phyloP scores from a whole-genome alignment of 2,113 vertebrate species.

The Nothoprocta pentlandii region DNA sequence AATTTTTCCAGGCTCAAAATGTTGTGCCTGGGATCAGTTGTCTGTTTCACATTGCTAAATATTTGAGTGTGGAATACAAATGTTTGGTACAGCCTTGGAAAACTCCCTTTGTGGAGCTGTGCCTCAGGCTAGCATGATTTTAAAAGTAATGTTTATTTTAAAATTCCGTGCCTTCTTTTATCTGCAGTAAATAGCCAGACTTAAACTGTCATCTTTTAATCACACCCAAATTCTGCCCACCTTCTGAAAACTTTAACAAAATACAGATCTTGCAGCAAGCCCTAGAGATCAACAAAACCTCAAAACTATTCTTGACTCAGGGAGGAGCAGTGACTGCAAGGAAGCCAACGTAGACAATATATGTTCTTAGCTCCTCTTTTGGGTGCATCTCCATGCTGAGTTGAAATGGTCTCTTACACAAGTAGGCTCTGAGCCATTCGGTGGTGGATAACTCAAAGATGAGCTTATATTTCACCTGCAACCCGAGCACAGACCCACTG shows the following conservation, averaged over 20 bases:
- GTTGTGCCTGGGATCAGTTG: neutral
- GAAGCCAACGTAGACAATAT: accelerated
- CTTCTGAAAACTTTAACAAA: neutral
- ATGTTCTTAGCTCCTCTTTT: neutral
- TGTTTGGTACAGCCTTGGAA: neutral
- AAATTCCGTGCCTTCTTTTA: conserved; percentile 42
- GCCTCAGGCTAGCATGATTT: conserved; percentile 31
- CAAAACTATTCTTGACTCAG: neutral
- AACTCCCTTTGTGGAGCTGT: neutral
- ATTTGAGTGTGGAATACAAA: conserved; percentile 25
- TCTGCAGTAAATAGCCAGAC: conserved; percentile 15
- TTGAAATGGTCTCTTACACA: neutral
- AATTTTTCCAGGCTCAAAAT: conserved; percentile 25
- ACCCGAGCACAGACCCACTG: neutral
- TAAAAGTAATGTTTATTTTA: conserved; percentile 35
- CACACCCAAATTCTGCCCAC: neutral
- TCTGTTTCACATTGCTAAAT: conserved; percentile 22
- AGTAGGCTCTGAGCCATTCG: accelerated
- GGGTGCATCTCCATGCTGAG: neutral
- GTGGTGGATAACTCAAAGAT: neutral
- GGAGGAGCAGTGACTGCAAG: neutral
- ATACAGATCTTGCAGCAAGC: neutral
- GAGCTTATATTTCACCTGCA: neutral
- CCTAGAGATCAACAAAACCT: neutral
- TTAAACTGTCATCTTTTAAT: neutral